Conservation (phyloP, 2,888 invertebrate genomes). For the Acheta domesticus region DNA sequence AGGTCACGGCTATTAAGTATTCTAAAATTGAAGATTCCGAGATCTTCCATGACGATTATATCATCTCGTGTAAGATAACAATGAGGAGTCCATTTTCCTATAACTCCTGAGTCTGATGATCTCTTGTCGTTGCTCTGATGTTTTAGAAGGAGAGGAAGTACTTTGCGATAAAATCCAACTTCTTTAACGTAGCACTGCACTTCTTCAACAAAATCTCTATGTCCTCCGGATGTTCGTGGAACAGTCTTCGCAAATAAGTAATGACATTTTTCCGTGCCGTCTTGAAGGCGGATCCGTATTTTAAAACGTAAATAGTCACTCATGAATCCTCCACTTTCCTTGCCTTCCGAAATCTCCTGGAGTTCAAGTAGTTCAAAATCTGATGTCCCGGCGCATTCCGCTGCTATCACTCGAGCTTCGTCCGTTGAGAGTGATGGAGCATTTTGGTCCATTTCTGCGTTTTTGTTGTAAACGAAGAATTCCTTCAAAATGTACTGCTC, state of each 20-base stretch:
- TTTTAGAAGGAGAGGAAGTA: slow-evolving; percentile 1
- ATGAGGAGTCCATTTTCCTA: not conserved
- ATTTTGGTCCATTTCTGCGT: not conserved
- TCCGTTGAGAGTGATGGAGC: not conserved
- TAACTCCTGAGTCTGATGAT: not conserved
- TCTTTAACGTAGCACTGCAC: not conserved
- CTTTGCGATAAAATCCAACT: not conserved
- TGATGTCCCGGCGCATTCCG: not conserved
- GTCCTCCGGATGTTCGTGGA: not conserved
- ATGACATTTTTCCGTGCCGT: not conserved
- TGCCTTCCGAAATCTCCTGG: not conserved
- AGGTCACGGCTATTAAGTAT: not conserved
- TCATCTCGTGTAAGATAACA: not conserved
- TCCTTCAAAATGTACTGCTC: too few relatives aligned
- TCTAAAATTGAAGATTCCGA: not conserved
- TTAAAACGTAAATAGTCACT: not conserved
- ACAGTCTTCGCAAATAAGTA: not conserved
- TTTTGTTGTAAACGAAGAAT: not conserved
- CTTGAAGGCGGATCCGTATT: not conserved
- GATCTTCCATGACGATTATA: not conserved
- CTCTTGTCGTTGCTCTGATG: not conserved
- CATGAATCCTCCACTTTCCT: not conserved
- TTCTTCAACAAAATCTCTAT: not conserved
- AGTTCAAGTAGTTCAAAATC: not conserved
- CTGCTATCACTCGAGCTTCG: not conserved